Evolutionary conservation across 2,888 invertebrate genomes (phyloP), one percentile per base, ranked within the genome.

Genomic region (Cantharis flavilabris): DNA sequence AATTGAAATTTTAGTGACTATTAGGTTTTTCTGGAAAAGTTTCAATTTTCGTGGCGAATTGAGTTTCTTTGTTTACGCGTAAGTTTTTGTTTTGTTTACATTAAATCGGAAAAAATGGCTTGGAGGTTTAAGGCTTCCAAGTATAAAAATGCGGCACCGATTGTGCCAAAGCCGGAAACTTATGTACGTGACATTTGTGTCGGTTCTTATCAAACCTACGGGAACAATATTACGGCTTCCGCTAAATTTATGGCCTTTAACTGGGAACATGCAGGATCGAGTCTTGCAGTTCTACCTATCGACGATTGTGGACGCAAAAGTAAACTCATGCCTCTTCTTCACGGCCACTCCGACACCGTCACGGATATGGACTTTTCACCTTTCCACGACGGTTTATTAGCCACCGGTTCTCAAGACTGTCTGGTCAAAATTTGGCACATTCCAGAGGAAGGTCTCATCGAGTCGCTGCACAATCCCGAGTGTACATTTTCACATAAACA

Each of bases 121-220:
- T 96, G 96, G 96, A 92, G 97, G 89, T 98, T 98, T 90, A 98
- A 98, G 91, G 97, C 97, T 87, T 98, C 98, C 80, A 98, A 98
- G 89, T 98, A 97, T 90, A 98, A 98, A 92, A 98, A 98, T 94
- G 97, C 98, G 81, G 95, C 97, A 83, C 97, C 98, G 65, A 97
- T 97, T 86, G 94, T 97, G 85, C 97, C 98, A 62, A 98, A 98
- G 88, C 97, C 97, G 78, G 98, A 98, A 91, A 95, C 95, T 82
- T 94, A 95, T 90, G 88, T 93, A 82, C 92, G 96, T 82, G 98
- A 98, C 88, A 93, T 98, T 83, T 94, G 94, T 84, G 96, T 98
- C 77, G 97, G 97, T 28, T 97, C 96, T 33, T 96, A 98, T 88
- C 96, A 97, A 87, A 97, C 97, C 16, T 97, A 96, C 90, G 97